Evolutionary conservation across 2,113 vertebrate species (phyloP), one percentile per base, ranked within the genome.

Genomic region (Etia nguti): DNA sequence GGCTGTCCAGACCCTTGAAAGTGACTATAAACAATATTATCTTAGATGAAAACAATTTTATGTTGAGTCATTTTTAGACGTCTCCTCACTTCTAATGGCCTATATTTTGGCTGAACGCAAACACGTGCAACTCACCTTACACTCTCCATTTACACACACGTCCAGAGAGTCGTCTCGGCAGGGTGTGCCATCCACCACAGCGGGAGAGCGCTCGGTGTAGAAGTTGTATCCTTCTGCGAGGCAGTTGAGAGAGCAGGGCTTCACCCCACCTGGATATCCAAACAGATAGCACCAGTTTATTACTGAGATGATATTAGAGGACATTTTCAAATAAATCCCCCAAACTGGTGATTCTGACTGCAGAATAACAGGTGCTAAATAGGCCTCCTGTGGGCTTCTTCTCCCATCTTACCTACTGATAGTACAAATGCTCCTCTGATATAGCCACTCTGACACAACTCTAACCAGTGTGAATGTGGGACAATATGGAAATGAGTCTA

Each of bases 191-290:
- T 99, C 99, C 91, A 99, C 98, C 90, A 99, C 98, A 0, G 99
- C 99, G 0, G 98, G 97, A 0, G 99, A 98, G 8, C 98, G 96
- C 93, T 99, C 99, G 0, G 99, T 99, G 96, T 99, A 99, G 96
- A 99, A 99, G 96, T 99, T 99, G 95, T 99, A 99, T 11, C 98
- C 98, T 90, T 99, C 98, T 0, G 99, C 99, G 85, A 99, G 93
- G 93, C 99, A 99, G 84, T 99, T 99, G 86, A 99, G 96, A 4
- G 99, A 99, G 86, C 99, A 99, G 90, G 98, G 96, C 92, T 99
- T 99, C 90, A 99, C 98, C 10, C 98, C 98, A 86, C 98, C 98
- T 98, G 90, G 11, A 92, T 2, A 48, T 15, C 79, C 6, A 86
- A 15, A 77, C 75, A 79, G 18, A 84, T 6, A 55, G 11, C 15